Evolutionary conservation across 2,797 vertebrate genomes (phyloP).

Genomic region (Garrulus glandarius): DNA sequence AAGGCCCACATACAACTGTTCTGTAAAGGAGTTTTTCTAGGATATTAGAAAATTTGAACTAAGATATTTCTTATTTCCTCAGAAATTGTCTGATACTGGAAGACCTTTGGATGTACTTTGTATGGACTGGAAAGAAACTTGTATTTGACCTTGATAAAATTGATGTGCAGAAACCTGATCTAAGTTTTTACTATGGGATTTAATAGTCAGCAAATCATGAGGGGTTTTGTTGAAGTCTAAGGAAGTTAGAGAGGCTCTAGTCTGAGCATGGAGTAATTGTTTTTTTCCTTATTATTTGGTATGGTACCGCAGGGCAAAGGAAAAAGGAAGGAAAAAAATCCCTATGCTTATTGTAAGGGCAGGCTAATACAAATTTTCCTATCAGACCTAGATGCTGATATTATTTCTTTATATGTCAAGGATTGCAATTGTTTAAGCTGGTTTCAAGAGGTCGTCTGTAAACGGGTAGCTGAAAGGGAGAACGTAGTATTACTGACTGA

Average conservation of each 20-base stretch:
- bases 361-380: background rate
- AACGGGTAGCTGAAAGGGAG: background rate
- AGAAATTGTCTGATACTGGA: background rate
- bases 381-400: background rate
- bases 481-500: fast-evolving
- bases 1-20: background rate
- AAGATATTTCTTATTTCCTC: background rate
- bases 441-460: background rate
- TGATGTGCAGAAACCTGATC: background rate
- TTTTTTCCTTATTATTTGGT: background rate
- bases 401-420: background rate
- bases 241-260: background rate
- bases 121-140: background rate
- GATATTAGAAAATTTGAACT: background rate
- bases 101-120: background rate
- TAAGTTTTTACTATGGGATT: background rate
- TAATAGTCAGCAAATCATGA: background rate
- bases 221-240: background rate
- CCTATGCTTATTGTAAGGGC: background rate
- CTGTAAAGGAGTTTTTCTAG: background rate
- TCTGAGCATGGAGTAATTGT: background rate
- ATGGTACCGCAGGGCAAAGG: background rate
- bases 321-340: background rate
- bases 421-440: background rate
- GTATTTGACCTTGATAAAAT: background rate